These are phyloP conservation scores for Platerodrilus igneus DNA, from an alignment of 2,888 invertebrate species.

Conservation along the genomic window DNA sequence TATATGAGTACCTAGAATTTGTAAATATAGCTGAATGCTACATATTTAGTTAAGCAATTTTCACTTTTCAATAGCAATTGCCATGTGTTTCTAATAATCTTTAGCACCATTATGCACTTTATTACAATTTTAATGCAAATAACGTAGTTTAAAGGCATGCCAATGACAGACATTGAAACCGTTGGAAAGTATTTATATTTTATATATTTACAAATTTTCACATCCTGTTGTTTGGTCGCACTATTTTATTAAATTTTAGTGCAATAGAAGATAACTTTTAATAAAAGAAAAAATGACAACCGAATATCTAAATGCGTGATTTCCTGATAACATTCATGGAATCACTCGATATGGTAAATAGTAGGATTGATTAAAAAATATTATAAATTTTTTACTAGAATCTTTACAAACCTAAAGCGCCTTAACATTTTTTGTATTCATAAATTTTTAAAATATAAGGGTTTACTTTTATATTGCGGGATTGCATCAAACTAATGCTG, in stretches of 20 bases:
- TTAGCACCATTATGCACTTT: conserved; percentile 43
- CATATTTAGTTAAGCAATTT: conserved; percentile 30
- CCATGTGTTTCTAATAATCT: conserved; percentile 40
- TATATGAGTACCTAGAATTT: too few relatives aligned
- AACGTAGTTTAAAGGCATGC: conserved; percentile 27
- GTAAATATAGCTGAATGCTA: conserved; percentile 31
- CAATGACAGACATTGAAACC: conserved; percentile 17
- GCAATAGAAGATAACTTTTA: conserved; percentile 47
- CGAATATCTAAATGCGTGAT: conserved; percentile 48
- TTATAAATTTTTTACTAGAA: conserved; percentile 42
- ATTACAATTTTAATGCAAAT: conserved; percentile 31
- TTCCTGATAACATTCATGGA: conserved; percentile 43
- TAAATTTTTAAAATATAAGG: too few relatives aligned
- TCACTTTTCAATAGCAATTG: conserved; percentile 35
- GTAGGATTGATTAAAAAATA: conserved; percentile 50
- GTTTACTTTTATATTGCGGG: too few relatives aligned
- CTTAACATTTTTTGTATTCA: too few relatives aligned
- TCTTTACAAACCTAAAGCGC: too few relatives aligned
- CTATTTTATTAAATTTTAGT: conserved; percentile 40
- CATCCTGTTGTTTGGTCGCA: conserved; percentile 35
- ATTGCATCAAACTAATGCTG: too few relatives aligned
- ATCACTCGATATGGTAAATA: conserved; percentile 46
- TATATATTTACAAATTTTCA: conserved; percentile 29
- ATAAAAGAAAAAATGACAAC: conserved; percentile 49
- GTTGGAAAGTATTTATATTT: conserved; percentile 18